A percentile compares a stretch with the other conserved stretches of the same genome.
These are phyloP conservation scores for Monoplex corrugatus DNA, from an alignment of 2,888 invertebrate genomes.

Conservation along the genomic window DNA sequence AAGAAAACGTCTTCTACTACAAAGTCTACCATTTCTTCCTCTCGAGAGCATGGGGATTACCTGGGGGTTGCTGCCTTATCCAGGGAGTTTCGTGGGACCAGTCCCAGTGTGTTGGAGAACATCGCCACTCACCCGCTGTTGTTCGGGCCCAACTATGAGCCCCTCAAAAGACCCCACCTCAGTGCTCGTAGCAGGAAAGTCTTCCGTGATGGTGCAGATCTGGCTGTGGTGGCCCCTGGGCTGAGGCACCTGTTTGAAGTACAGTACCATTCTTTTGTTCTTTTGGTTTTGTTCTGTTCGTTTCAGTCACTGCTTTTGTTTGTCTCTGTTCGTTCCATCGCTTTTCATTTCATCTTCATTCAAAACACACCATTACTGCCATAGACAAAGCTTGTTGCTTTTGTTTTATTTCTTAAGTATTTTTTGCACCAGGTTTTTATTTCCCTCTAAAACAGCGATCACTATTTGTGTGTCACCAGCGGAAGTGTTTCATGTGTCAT, in stretches of 20 bases:
- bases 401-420: not conserved
- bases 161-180: constrained; percentile 59
- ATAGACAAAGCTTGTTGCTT: not conserved
- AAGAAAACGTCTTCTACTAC: constrained; percentile 34
- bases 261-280: constrained; percentile 56
- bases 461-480: no score
- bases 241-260: constrained; percentile 78
- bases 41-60: constrained; percentile 57
- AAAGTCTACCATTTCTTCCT: constrained; percentile 35
- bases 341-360: not conserved
- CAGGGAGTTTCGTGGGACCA: constrained; percentile 72
- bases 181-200: constrained; percentile 75
- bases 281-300: not conserved
- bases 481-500: no score
- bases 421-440: not conserved
- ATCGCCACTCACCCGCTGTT: constrained; percentile 71
- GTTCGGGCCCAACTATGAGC: constrained; percentile 57
- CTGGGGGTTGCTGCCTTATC: constrained; percentile 58
- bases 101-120: constrained; percentile 74
- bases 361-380: not conserved
- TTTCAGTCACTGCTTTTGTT: not conserved
- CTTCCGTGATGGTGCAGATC: constrained; percentile 76
- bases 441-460: no score
- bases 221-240: constrained; percentile 74
- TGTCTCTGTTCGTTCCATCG: not conserved